Percentiles rank a stretch among this genome's conserved stretches.
These are phyloP conservation scores for Cyphomyrmex costatus DNA, from an alignment of 1,140 invertebrate species.

Conservation along the genomic window DNA sequence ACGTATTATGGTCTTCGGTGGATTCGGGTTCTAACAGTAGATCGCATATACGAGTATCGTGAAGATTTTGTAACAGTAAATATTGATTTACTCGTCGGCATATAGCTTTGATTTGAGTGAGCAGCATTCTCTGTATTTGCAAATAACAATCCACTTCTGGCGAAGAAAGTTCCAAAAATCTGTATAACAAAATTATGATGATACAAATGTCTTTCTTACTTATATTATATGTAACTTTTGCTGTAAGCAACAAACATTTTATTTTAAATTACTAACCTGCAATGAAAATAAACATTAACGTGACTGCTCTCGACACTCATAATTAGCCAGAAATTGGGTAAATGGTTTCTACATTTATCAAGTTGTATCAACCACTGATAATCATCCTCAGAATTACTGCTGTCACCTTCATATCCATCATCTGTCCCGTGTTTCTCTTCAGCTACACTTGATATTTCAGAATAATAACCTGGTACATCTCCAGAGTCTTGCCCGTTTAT, in stretches of 20 bases:
- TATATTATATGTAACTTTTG: neutral
- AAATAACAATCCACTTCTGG: constrained; percentile 87
- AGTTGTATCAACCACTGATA: constrained; percentile 88
- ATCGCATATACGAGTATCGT: constrained; percentile 91
- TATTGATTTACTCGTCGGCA: constrained; percentile 92
- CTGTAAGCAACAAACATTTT: neutral
- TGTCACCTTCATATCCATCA: constrained; percentile 89
- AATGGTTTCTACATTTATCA: constrained; percentile 85
- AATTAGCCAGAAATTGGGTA: constrained; percentile 94
- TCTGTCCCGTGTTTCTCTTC: constrained; percentile 85
- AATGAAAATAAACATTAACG: constrained; percentile 92
- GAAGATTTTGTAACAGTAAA: constrained; percentile 90
- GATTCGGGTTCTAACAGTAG: constrained; percentile 90
- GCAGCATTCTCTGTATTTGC: constrained; percentile 87
- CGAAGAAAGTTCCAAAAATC: constrained; percentile 88
- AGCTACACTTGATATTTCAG: constrained; percentile 85
- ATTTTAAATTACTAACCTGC: constrained; percentile 83
- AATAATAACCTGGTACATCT: constrained; percentile 82
- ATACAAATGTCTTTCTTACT: neutral
- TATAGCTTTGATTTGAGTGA: constrained; percentile 88
- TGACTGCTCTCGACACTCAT: constrained; percentile 88
- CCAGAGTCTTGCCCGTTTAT: constrained; percentile 81
- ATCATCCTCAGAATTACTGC: constrained; percentile 87
- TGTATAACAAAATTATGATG: constrained; percentile 70
- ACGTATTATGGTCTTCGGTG: constrained; percentile 87